A percentile compares a stretch with the other conserved stretches of the same genome.
Conservation (phyloP, 1,140 invertebrate genomes). For the Calephelis virginiensis region DNA sequence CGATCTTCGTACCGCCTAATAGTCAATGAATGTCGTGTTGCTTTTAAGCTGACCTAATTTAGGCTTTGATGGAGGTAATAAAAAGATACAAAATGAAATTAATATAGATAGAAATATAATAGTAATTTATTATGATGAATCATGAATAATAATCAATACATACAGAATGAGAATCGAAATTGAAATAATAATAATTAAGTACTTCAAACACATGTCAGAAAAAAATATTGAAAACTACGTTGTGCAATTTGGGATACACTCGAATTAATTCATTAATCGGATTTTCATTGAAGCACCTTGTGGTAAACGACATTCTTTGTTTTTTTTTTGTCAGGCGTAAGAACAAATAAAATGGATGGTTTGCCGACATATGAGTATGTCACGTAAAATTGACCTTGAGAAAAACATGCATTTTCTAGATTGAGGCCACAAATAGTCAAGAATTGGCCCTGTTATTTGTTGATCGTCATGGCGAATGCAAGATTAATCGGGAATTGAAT, state of each 20-base stretch:
- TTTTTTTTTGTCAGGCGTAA: conserved; percentile 3
- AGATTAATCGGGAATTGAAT: conserved; percentile 26
- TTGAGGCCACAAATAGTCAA: conserved; percentile 23
- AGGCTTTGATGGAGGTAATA: too few relatives aligned
- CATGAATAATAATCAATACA: too few relatives aligned
- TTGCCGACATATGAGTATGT: conserved; percentile 25
- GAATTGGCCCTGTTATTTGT: conserved; percentile 27
- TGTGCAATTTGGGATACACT: conserved; percentile 18
- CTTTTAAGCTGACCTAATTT: too few relatives aligned
- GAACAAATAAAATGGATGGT: conserved; percentile 25
- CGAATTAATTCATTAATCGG: conserved; percentile 21
- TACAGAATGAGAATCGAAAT: background rate
- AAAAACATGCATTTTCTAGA: conserved; percentile 19
- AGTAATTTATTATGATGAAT: too few relatives aligned
- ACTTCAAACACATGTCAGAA: too few relatives aligned
- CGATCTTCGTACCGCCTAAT: too few relatives aligned
- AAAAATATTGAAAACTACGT: background rate
- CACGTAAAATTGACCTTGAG: conserved; percentile 18
- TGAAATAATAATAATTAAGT: too few relatives aligned
- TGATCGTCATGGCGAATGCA: conserved; percentile 27
- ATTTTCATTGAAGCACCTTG: conserved; percentile 14
- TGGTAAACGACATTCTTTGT: conserved; percentile 15
- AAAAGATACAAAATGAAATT: too few relatives aligned
- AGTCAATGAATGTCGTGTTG: too few relatives aligned
- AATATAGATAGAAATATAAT: too few relatives aligned